phyloP scores from a whole-genome alignment of 2,888 invertebrate species.

The Melangyna quadrimaculata region DNA sequence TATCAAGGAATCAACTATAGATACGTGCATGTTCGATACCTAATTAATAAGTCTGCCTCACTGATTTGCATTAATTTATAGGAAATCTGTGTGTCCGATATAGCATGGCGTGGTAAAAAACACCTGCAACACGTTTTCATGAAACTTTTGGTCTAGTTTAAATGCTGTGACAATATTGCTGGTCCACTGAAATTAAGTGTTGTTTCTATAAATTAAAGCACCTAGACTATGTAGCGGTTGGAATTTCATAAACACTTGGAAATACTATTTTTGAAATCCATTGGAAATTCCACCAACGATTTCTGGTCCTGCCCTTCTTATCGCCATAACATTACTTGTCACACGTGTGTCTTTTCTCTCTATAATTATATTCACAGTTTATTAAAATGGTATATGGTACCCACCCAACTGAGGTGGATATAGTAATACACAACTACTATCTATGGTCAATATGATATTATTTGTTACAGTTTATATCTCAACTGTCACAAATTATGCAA shows the following conservation, averaged over 20 bases:
- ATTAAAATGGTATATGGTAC: neutral
- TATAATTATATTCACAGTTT: neutral
- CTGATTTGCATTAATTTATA: constrained; percentile 60
- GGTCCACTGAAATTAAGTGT: neutral
- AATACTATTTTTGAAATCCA: constrained; percentile 19
- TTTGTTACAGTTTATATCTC: constrained; percentile 35
- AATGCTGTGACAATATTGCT: constrained; percentile 38
- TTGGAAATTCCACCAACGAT: neutral
- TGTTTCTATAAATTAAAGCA: constrained; percentile 23
- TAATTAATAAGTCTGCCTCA: constrained; percentile 59
- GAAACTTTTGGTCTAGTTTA: constrained; percentile 31
- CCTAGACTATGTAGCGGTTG: neutral
- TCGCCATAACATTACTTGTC: neutral
- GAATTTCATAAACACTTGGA: constrained; percentile 4
- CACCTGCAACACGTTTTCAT: constrained; percentile 55
- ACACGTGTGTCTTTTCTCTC: constrained; percentile 32
- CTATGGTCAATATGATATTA: constrained; percentile 27
- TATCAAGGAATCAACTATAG: constrained; percentile 48
- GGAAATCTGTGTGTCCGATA: constrained; percentile 45
- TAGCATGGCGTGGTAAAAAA: constrained; percentile 12
- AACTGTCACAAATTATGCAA: constrained; percentile 39
- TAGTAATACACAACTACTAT: neutral
- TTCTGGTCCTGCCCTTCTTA: neutral
- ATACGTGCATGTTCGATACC: constrained; percentile 15
- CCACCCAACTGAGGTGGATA: neutral